Evolutionary conservation across 2,113 vertebrate genomes (phyloP), one percentile per base, ranked within the genome.

Genomic region (Maccullochella peelii): DNA sequence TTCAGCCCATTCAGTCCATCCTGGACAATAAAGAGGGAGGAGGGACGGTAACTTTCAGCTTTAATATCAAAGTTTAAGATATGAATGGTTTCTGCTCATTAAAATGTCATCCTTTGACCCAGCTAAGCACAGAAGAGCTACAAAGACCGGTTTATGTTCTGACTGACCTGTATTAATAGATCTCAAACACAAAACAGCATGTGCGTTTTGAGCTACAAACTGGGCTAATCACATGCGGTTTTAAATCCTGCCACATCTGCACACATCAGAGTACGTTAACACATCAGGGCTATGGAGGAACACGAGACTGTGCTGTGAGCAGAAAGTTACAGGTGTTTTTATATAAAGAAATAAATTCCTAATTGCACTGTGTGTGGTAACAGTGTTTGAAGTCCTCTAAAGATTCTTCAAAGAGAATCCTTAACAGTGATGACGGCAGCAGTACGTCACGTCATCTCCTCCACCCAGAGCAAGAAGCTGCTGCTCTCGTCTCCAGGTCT

Each of bases 151-250:
- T 18, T 61, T 33, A 33, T 36, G 58, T n/a, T 25, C 15, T 16
- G 55, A 44, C 72, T 23, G 40, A 20, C 52, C 52, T 14, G 21
- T 0, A 11, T 5, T 5, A 8, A n/a, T 7, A 8, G 42, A 80
- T 3, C n/a, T 72, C 36, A 44, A 16, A 54, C 68, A 38, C 2
- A 42, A 8, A 55, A 6, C 54, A 58, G 11, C n/a, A 3, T 2
- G 23, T 8, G 59, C 15, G 12, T 25, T 38, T 61, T 5, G 10
- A 63, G 50, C 33, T 30, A 18, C 12, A 63, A 79, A 75, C 65
- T 40, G n/a, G 72, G 71, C 8, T 44, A 77, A 80, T 76, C 20
- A 76, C 65, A 85, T 68, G 66, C 75, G 75, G 79, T 3, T 65
- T 79, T 23, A 82, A 78, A 82, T 66, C 62, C 82, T 59, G 57